Base-by-base conservation (phyloP, 2,888 invertebrate genomes). In the Neocrepidodera transversa region DNA sequence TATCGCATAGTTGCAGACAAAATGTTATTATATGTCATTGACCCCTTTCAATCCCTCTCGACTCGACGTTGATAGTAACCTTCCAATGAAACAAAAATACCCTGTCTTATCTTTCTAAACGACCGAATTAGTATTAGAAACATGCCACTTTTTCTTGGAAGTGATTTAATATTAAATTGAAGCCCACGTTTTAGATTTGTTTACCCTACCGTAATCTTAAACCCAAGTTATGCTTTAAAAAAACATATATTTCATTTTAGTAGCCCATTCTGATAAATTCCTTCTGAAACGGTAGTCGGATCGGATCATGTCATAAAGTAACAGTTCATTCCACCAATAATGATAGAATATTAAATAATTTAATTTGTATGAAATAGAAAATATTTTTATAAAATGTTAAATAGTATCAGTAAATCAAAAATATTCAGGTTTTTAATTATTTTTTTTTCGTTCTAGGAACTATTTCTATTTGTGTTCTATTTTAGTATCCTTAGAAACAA, bases 171-270 rank as follows among this genome's bases (percentile, higher is more conserved):
- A 56, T 49, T 49, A 40, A 23, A 42, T 38, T 49, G 20, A 17
- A 48, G 49, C 49, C 38, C 28, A 30, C 14, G 30, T 42, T 47
- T 30, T 18, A 20, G 42, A 32, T 49, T 56, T 59, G 59, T 62
- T 63, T 63, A 59, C 43, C 17, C 35, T 38, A 26, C 38, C 20
- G 62, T 49, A 63, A 63, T 59, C 59, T 52, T 53, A 63, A 59
- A 56, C 62, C 57, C 16, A 35, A 49, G 48, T 49, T 49, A 56
- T 53, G 32, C 52, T 55, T 58, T 35, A 54, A 20, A 47, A 52
- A 55, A 38, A 50, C 45, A 43, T 45, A 58, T 61, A 60, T 55
- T 58, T 63, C 63, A 63, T 63, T 50, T 54, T 54, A 36, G 50
- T 51, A 43, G 42, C 49, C 52, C 42, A 55, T 58, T 58, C 45